Base-by-base conservation (phyloP, 2,113 vertebrate species). In the Tretioscincus oriximinensis region DNA sequence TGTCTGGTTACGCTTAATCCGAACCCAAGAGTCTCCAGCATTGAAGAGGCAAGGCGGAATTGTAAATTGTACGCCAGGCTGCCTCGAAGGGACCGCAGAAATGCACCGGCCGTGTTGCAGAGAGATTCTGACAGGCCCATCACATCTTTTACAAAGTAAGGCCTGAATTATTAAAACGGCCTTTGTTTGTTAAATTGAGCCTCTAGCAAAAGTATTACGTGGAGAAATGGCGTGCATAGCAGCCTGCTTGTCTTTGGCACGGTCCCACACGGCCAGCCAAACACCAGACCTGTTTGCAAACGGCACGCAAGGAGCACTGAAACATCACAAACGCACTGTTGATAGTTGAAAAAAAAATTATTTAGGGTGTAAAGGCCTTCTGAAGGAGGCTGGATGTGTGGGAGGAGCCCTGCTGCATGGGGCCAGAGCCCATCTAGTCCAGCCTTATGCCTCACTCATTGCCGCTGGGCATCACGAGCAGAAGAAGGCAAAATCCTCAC, bases 101-200 rank as follows among this genome's bases (percentile, higher is more conserved):
- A 92, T 91, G 92, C 88, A 88, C 92, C 84, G 89, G 87, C 84
- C 85, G 5, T 88, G 83, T 86, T 89, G 89, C 84, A 90, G 89
- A 95, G 88, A 88, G 90, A 90, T 94, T 93, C 93, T 96, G 95
- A 95, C 94, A 95, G 91, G 92, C 94, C 85, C 90, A 73, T 89
- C 92, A 7, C 91, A 86, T 93, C 94, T 91, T 92, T 86, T 89
- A 29, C 65, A 85, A 90, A 93, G 84, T 91, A 90, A 88, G 82
- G 92, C 84, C 88, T 85, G 88, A 90, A 93, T 92, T 89, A 89
- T 92, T 95, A 92, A 95, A 92, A 89, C 88, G 84, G 86, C 88
- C 91, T 96, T 97, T 96, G 95, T 96, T 95, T 85, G 70, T 88
- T 89, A 94, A 95, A 94, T 86, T 71, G 88, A 91, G 88, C 77